Conservation (phyloP, 2,113 vertebrate species). For the Eulemur rufifrons region DNA sequence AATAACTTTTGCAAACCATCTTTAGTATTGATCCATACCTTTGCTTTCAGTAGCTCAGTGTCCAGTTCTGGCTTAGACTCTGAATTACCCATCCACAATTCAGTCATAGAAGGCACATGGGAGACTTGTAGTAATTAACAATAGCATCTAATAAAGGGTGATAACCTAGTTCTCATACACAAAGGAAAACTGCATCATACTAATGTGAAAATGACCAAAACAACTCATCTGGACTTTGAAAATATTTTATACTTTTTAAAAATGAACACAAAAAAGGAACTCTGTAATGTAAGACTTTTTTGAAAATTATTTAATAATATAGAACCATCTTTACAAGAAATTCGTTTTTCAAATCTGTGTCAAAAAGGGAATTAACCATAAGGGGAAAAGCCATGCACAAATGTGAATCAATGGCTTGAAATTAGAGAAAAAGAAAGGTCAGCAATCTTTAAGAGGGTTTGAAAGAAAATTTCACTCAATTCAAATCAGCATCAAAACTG, state of each 20-base stretch:
- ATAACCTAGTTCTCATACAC: background rate
- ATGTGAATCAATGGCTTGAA: constrained; percentile 38
- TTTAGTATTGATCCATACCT: background rate
- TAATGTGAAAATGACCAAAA: background rate
- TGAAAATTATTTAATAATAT: constrained; percentile 1
- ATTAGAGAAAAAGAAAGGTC: background rate
- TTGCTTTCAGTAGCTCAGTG: background rate
- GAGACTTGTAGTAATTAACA: background rate
- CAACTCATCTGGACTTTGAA: background rate
- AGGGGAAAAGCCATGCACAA: background rate
- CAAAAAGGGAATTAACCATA: background rate
- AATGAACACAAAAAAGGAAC: background rate
- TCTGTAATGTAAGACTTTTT: background rate
- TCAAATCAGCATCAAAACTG: constrained; percentile 19
- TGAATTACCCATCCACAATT: background rate
- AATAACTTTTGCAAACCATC: background rate
- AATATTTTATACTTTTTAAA: background rate
- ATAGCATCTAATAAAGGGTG: background rate
- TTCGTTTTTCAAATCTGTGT: constrained; percentile 11
- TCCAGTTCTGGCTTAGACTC: background rate
- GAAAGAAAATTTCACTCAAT: constrained; percentile 37
- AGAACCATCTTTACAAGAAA: background rate
- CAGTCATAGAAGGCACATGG: background rate
- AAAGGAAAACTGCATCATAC: background rate
- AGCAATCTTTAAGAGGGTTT: background rate